Evolutionary conservation across 2,888 invertebrate genomes (phyloP).

Genomic region (Agriopis aurantiaria): DNA sequence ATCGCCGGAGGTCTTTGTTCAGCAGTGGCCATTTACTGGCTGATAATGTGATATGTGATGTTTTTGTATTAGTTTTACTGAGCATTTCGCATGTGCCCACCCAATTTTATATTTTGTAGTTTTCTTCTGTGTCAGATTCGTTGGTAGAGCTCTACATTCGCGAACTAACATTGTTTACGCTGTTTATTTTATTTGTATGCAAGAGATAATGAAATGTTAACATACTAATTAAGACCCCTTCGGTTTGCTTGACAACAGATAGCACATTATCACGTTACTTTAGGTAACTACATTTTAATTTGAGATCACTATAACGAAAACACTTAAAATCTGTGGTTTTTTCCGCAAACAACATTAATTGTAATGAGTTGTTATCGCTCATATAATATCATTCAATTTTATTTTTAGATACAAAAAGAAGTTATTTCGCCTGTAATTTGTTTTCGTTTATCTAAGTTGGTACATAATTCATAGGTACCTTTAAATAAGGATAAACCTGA

Average conservation of each 20-base stretch:
- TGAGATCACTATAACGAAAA: neutral
- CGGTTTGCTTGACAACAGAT: conserved; percentile 26
- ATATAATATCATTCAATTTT: neutral
- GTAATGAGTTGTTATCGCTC: neutral
- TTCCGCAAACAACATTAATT: conserved; percentile 9
- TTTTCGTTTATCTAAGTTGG: conserved; percentile 4
- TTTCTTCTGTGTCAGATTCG: no score
- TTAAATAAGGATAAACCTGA: neutral
- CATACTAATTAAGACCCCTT: conserved; percentile 23
- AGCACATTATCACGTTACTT: conserved; percentile 11
- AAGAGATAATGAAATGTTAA: neutral
- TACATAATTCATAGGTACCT: no score
- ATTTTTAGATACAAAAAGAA: neutral
- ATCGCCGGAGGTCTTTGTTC: no score
- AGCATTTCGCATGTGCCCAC: no score
- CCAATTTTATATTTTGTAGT: no score
- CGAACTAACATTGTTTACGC: no score
- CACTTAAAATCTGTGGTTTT: neutral
- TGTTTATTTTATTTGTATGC: neutral
- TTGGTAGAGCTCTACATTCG: no score
- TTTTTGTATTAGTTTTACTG: no score
- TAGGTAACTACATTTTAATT: neutral
- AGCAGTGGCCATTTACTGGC: no score
- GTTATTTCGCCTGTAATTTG: neutral
- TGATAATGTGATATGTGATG: no score